phyloP scores from a whole-genome alignment of 2,113 vertebrate species.

The Pyrgilauda ruficollis region DNA sequence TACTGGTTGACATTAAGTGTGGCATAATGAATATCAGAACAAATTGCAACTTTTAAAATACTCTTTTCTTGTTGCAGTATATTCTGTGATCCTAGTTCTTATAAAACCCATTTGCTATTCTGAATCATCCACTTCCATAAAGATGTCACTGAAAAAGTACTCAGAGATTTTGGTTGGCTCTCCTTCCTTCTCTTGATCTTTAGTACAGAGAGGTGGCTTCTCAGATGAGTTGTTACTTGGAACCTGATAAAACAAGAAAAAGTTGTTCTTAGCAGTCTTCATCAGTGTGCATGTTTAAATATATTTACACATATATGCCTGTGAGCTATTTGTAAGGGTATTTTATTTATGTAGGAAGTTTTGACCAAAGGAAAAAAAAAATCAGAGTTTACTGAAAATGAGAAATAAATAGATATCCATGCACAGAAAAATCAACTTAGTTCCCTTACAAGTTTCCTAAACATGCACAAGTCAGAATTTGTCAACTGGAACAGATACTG shows the following conservation, averaged over 20 bases:
- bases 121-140: conserved; percentile 87
- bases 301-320: not conserved
- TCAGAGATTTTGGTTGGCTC: conserved; percentile 84
- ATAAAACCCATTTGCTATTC: conserved; percentile 34
- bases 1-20: not conserved
- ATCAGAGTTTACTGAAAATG: not conserved
- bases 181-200: conserved; percentile 63
- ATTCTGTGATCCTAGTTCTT: not conserved
- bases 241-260: conserved; percentile 58
- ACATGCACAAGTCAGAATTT: not conserved
- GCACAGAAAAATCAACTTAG: not conserved
- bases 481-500: not conserved
- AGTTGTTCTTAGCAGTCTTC: not conserved
- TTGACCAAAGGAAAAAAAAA: not conserved
- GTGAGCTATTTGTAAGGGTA: not conserved
- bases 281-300: not conserved
- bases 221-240: conserved; percentile 2
- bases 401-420: not conserved
- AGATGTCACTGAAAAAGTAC: conserved; percentile 91
- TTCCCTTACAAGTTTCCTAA: not conserved
- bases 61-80: not conserved
- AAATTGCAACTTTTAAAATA: not conserved
- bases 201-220: conserved; percentile 1
- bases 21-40: not conserved
- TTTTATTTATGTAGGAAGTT: not conserved